phyloP scores from a whole-genome alignment of 1,140 invertebrate genomes.

The Branchinecta lynchi region DNA sequence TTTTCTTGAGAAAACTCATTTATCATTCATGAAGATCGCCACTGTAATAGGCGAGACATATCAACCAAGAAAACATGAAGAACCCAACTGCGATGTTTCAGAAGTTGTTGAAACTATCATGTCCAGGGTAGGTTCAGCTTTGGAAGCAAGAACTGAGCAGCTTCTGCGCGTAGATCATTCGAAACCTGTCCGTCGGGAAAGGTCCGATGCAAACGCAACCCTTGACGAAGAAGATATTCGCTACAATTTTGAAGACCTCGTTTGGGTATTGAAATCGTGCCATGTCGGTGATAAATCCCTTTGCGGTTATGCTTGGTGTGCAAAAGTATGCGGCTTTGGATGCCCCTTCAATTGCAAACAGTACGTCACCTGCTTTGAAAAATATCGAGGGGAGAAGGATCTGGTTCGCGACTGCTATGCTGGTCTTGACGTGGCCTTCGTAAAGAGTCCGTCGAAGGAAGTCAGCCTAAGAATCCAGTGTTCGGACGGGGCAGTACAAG shows the following conservation, averaged over 20 bases:
- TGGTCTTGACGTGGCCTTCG: background rate
- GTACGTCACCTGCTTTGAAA: background rate
- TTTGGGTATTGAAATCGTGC: background rate
- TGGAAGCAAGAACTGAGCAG: background rate
- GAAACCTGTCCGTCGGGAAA: background rate
- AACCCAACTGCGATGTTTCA: background rate
- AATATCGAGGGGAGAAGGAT: background rate
- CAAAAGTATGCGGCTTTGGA: background rate
- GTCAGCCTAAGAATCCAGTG: background rate
- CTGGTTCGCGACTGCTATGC: background rate
- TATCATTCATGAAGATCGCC: background rate
- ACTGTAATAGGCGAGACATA: background rate
- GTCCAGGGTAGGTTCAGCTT: background rate
- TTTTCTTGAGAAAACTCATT: background rate
- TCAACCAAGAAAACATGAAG: background rate
- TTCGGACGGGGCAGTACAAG: background rate
- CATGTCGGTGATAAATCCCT: background rate
- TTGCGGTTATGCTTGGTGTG: conserved; percentile 2
- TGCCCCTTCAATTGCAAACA: background rate
- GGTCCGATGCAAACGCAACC: background rate
- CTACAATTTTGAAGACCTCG: background rate
- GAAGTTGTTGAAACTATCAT: background rate
- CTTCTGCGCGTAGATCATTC: background rate
- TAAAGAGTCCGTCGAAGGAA: background rate
- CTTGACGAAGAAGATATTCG: background rate